A percentile compares a stretch with the other conserved stretches of the same genome.
These are phyloP conservation scores for Malurus cyaneus DNA, from an alignment of 2,113 vertebrate genomes.

Conservation along the genomic window DNA sequence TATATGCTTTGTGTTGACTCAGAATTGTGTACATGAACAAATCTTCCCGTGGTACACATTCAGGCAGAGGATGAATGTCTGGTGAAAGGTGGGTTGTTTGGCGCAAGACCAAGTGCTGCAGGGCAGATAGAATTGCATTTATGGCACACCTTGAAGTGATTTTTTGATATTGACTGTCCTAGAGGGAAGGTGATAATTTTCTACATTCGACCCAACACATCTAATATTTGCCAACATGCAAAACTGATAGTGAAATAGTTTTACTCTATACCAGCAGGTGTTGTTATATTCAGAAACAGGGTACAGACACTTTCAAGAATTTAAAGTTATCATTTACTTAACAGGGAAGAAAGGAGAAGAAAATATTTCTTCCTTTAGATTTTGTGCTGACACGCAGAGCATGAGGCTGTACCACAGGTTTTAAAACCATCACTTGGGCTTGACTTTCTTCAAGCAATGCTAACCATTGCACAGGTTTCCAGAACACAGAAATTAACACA, in stretches of 20 bases:
- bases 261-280: background rate
- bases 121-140: conserved; percentile 10
- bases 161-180: conserved; percentile 31
- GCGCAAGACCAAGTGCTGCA: conserved; percentile 1
- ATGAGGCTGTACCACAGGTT: background rate
- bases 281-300: background rate
- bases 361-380: background rate
- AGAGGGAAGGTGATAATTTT: background rate
- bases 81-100: background rate
- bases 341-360: background rate
- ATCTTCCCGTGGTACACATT: background rate
- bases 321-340: background rate
- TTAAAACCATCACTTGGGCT: background rate
- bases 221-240: background rate
- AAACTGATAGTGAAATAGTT: background rate
- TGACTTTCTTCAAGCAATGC: background rate
- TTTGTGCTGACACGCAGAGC: background rate
- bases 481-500: background rate
- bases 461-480: background rate
- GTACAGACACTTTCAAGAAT: background rate
- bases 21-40: background rate
- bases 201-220: background rate
- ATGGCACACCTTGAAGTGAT: background rate
- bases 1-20: background rate
- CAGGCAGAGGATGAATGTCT: conserved; percentile 12